phyloP scores from a whole-genome alignment of 2,888 invertebrate genomes.

The Hylaea fasciaria region DNA sequence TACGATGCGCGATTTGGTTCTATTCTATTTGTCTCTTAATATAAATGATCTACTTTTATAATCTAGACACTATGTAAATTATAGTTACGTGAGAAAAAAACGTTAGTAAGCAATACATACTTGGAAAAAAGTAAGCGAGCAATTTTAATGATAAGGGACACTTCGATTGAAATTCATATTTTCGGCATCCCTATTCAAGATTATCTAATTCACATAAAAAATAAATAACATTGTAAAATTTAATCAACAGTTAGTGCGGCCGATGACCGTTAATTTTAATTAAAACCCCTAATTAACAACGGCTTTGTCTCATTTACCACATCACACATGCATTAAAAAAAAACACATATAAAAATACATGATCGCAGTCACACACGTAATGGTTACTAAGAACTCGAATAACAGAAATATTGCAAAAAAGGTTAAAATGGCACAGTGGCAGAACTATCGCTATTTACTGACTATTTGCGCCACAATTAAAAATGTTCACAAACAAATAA shows the following conservation, averaged over 20 bases:
- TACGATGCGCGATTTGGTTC: constrained; percentile 63
- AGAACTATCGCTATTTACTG: background rate
- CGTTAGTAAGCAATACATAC: no score
- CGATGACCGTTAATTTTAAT: background rate
- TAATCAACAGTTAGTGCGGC: background rate
- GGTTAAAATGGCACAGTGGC: background rate
- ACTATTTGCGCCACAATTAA: background rate
- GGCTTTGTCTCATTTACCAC: constrained; percentile 12
- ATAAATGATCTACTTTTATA: constrained; percentile 64
- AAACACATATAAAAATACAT: constrained; percentile 8
- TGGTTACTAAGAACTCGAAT: constrained; percentile 1
- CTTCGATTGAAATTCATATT: no score
- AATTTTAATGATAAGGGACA: background rate
- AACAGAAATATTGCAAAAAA: background rate
- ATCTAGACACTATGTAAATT: constrained; percentile 61
- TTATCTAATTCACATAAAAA: no score
- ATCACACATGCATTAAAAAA: constrained; percentile 3
- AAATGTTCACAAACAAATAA: background rate
- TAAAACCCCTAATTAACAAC: background rate
- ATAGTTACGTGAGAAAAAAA: constrained; percentile 67
- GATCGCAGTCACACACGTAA: constrained; percentile 2
- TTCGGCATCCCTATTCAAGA: no score
- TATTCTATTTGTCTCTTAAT: constrained; percentile 51
- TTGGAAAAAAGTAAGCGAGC: background rate
- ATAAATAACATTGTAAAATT: no score